Conservation (phyloP, 2,113 vertebrate genomes). For the Cairina moschata region DNA sequence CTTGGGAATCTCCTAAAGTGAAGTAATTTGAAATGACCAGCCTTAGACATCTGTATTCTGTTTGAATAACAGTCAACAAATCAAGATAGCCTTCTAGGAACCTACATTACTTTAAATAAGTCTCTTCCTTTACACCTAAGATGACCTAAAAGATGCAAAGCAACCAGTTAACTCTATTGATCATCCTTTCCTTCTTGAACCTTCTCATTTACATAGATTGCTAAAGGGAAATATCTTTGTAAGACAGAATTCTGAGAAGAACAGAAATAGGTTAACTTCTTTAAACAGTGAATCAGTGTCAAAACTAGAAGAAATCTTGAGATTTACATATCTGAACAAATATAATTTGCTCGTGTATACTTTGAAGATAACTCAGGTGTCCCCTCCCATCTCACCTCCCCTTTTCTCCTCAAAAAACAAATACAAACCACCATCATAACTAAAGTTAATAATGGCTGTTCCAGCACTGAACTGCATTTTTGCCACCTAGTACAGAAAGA, state of each 20-base stretch:
- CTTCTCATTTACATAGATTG: neutral
- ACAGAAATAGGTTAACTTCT: neutral
- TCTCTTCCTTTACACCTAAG: neutral
- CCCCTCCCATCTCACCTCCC: neutral
- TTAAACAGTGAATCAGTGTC: neutral
- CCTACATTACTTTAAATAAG: neutral
- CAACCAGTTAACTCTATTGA: neutral
- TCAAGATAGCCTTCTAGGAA: neutral
- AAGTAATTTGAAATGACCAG: neutral
- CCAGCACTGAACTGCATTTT: neutral
- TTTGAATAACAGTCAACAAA: neutral
- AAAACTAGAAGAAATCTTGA: neutral
- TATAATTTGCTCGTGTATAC: neutral
- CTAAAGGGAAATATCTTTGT: neutral
- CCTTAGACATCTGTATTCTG: neutral
- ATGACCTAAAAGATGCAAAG: neutral
- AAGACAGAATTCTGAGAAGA: neutral
- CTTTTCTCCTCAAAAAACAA: too few relatives aligned
- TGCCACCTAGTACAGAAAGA: neutral
- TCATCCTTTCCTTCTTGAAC: neutral
- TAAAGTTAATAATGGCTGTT: neutral
- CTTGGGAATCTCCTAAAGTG: neutral
- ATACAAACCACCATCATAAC: neutral
- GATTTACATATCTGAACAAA: neutral
- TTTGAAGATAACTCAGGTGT: neutral